Base-by-base conservation (phyloP, 2,888 invertebrate species). In the Leptinotarsa rubiginosa region DNA sequence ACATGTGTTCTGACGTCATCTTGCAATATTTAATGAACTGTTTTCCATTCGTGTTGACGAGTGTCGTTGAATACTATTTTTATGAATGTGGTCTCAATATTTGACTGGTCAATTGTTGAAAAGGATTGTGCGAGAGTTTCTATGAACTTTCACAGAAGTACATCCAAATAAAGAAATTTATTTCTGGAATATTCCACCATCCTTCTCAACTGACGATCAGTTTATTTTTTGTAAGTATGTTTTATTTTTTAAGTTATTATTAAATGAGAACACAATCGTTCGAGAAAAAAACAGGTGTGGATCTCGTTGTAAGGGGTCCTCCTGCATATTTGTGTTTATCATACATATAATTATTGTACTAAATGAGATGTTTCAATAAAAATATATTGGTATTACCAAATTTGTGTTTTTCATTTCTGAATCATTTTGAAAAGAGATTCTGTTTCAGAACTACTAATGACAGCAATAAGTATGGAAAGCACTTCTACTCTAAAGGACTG, bases 261-360 rank as follows among this genome's bases (percentile, higher is more conserved):
- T 77, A 79, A 78, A 75, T 75, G 72, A 65, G 72, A 76, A 80
- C 75, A 80, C 78, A 75, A 78, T 69, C 69, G 59, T 70, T 66
- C 74, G 66, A 62, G 69, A 74, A 76, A 31, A 41, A 41, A 74
- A 75, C 77, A 77, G 77, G 79, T 79, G 78, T 78, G 82, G 83
- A 84, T 86, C 87, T 86, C 86, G 85, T 86, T 86, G 70, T 83
- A 86, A 81, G 84, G 84, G 84, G 83, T 83, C 81, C 75, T 78
- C 80, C 84, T 85, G 82, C 83, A 84, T 78, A 80, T 85, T 86
- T 85, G 86, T 87, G 86, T 86, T 87, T 85, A 84, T 85, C 83
- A 85, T 86, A 85, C 85, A 83, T 86, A 86, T 86, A 84, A 85
- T 84, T 82, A 83, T 80, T 87, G 86, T 87, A 87, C 85, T 85